A percentile compares a stretch with the other conserved stretches of the same genome.
phyloP scores from a whole-genome alignment of 2,888 invertebrate genomes.

The Heliconius sara region DNA sequence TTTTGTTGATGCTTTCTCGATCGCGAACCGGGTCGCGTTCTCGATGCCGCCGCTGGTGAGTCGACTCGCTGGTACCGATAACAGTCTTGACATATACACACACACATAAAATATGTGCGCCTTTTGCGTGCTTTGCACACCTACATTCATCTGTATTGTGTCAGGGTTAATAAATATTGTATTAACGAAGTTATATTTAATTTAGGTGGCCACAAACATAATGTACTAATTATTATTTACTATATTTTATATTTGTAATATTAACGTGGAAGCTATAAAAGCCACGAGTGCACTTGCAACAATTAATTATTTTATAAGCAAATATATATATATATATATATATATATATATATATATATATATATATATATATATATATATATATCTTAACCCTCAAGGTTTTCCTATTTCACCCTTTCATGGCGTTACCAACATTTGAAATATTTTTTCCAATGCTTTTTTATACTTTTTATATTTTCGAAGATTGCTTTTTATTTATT shows the following conservation, averaged over 20 bases:
- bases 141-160: slow-evolving; percentile 61
- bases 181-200: slow-evolving; percentile 52
- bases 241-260: slow-evolving; percentile 3
- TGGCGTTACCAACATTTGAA: slow-evolving; percentile 19
- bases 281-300: background rate
- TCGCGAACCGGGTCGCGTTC: slow-evolving; percentile 83
- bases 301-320: background rate
- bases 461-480: too few species aligned
- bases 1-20: slow-evolving; percentile 84
- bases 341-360: background rate
- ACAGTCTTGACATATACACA: slow-evolving; percentile 53
- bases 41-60: slow-evolving; percentile 71
- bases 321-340: too few species aligned
- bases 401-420: slow-evolving; percentile 39
- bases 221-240: slow-evolving; percentile 19
- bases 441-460: background rate
- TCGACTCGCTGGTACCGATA: slow-evolving; percentile 49
- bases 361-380: too few species aligned
- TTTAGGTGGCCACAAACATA: background rate
- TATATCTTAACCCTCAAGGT: slow-evolving; percentile 31
- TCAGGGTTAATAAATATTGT: slow-evolving; percentile 70
- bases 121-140: slow-evolving; percentile 54
- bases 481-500: background rate
- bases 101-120: slow-evolving; percentile 55
- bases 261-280: background rate